Evolutionary conservation across 2,888 invertebrate genomes (phyloP).

Genomic region (Aradus depressus): DNA sequence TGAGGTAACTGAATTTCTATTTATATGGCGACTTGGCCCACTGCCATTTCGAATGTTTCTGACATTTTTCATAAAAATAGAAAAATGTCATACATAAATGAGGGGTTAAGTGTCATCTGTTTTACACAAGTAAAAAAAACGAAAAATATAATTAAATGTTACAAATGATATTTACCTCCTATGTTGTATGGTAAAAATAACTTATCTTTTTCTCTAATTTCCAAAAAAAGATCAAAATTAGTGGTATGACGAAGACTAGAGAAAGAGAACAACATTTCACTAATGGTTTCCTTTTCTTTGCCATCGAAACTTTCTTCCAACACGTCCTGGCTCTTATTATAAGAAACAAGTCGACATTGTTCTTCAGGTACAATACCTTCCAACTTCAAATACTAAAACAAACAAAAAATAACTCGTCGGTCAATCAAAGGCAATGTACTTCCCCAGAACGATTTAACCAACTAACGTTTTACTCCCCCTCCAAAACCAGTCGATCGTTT

Average conservation of each 20-base stretch:
- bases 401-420: not conserved
- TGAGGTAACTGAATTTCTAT: too few species aligned
- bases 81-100: too few species aligned
- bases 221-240: slow-evolving; percentile 52
- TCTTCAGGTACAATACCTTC: slow-evolving; percentile 48
- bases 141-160: slow-evolving; percentile 25
- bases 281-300: slow-evolving; percentile 41
- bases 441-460: too few species aligned
- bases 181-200: slow-evolving; percentile 51
- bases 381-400: slow-evolving; percentile 44
- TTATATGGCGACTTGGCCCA: too few species aligned
- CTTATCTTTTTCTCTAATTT: slow-evolving; percentile 48
- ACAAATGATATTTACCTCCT: slow-evolving; percentile 41
- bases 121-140: too few species aligned
- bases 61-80: too few species aligned
- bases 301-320: slow-evolving; percentile 54
- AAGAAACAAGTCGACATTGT: slow-evolving; percentile 60
- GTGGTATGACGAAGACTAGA: slow-evolving; percentile 37
- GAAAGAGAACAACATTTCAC: slow-evolving; percentile 38
- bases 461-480: too few species aligned
- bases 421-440: too few species aligned
- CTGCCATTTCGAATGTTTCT: too few species aligned
- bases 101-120: too few species aligned
- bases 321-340: slow-evolving; percentile 50
- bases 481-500: too few species aligned